phyloP scores from a whole-genome alignment of 2,888 invertebrate genomes.

The Adelognathus sp. region DNA sequence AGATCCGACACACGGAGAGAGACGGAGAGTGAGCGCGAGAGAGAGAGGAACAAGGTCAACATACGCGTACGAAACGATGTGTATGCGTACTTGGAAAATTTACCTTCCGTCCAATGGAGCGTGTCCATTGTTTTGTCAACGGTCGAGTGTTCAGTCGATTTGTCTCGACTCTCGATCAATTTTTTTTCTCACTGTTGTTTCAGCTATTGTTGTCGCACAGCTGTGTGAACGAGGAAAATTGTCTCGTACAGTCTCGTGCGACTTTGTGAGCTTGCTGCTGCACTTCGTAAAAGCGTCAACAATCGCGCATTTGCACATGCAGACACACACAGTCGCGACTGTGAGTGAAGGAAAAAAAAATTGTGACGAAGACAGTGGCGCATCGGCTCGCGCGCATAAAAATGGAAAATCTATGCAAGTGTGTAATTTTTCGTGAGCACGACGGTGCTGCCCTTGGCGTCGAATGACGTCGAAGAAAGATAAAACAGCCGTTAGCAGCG shows the following conservation, averaged over 20 bases:
- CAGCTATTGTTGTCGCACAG: neutral
- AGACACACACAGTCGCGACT: conserved; percentile 37
- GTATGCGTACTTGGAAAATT: conserved; percentile 34
- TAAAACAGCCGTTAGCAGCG: neutral
- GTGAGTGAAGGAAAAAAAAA: conserved; percentile 35
- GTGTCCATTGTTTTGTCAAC: conserved; percentile 62
- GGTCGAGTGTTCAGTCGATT: conserved; percentile 40
- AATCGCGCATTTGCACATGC: conserved; percentile 46
- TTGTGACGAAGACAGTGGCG: neutral
- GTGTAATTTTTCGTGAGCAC: neutral
- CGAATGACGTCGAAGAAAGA: neutral
- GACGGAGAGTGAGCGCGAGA: no score
- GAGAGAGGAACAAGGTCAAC: conserved; percentile 49
- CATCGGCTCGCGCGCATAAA: conserved; percentile 45
- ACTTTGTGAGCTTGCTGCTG: conserved; percentile 55
- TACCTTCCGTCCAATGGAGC: conserved; percentile 64
- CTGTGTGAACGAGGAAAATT: neutral
- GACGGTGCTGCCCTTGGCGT: conserved; percentile 30
- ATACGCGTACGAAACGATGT: conserved; percentile 21
- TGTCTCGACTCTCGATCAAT: conserved; percentile 49
- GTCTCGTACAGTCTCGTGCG: conserved; percentile 32
- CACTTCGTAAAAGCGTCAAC: conserved; percentile 63
- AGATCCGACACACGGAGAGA: neutral
- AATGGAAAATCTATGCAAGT: conserved; percentile 56
- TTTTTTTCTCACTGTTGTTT: conserved; percentile 48